These are phyloP conservation scores for Lytechinus variegatus DNA, from an alignment of 35 echinoderm and acorn worm species.

Conservation along the genomic window DNA sequence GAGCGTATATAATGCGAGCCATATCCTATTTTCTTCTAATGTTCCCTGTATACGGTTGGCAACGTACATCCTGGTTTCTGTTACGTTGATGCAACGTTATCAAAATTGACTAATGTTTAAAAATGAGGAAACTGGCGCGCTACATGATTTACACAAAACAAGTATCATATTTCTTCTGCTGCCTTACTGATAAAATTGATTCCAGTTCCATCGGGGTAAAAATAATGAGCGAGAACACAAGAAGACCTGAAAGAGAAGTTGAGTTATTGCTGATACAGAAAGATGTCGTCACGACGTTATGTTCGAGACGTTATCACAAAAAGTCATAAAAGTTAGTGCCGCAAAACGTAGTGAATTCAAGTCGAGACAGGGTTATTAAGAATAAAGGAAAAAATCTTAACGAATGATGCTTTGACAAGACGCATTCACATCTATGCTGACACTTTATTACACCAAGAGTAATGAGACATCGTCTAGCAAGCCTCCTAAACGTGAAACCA, in stretches of 20 bases:
- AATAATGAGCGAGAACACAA: neutral
- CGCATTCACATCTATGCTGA: conserved; percentile 39
- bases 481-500: neutral
- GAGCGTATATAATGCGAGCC: too few species aligned
- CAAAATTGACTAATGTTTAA: conserved; percentile 6
- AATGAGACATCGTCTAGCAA: neutral
- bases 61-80: neutral
- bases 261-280: conserved; percentile 1
- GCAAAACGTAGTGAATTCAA: conserved; percentile 28
- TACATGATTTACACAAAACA: conserved; percentile 14
- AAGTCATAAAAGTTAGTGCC: conserved; percentile 25
- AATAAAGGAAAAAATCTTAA: neutral
- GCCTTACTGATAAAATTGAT: neutral
- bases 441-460: conserved; percentile 22
- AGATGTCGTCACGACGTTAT: conserved; percentile 18
- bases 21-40: too few species aligned
- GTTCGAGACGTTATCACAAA: conserved; percentile 3
- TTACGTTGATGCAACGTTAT: neutral
- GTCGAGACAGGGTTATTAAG: neutral
- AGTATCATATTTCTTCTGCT: neutral
- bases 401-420: conserved; percentile 31
- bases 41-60: neutral
- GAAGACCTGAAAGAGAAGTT: neutral
- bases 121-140: conserved; percentile 8
- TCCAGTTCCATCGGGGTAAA: neutral